These are phyloP conservation scores for Pantala flavescens DNA, from an alignment of 1,140 invertebrate species.

Conservation along the genomic window DNA sequence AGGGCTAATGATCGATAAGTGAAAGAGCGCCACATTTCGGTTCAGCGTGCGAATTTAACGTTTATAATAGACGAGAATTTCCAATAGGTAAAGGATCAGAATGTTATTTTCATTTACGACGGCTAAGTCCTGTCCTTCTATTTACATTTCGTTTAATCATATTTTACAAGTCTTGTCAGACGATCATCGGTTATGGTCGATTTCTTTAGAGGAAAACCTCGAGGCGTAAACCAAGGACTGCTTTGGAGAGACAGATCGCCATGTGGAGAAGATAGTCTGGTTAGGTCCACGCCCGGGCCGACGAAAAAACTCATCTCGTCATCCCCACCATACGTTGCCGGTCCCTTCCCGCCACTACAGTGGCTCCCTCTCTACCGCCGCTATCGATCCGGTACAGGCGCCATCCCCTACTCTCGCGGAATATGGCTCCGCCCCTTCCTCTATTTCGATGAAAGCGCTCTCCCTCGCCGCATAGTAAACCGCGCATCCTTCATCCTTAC, in stretches of 20 bases:
- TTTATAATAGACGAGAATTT: too few relatives aligned
- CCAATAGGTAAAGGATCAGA: too few relatives aligned
- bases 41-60: too few relatives aligned
- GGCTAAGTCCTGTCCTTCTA: too few relatives aligned
- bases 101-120: too few relatives aligned
- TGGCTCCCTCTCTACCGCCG: background rate
- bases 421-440: background rate
- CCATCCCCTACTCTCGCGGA: background rate
- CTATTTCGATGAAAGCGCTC: background rate
- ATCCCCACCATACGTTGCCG: background rate
- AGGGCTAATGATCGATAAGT: background rate
- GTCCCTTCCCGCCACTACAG: background rate
- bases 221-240: too few relatives aligned
- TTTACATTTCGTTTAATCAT: too few relatives aligned
- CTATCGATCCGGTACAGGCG: background rate
- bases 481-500: background rate
- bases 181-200: too few relatives aligned
- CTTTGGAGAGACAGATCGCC: background rate
- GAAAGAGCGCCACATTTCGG: background rate
- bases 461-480: background rate
- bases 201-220: too few relatives aligned
- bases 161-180: too few relatives aligned
- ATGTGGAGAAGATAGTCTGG: background rate
- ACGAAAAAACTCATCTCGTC: background rate
- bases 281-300: constrained; percentile 4